Base-by-base conservation (phyloP, 2,113 vertebrate genomes). In the Eclectus roratus region DNA sequence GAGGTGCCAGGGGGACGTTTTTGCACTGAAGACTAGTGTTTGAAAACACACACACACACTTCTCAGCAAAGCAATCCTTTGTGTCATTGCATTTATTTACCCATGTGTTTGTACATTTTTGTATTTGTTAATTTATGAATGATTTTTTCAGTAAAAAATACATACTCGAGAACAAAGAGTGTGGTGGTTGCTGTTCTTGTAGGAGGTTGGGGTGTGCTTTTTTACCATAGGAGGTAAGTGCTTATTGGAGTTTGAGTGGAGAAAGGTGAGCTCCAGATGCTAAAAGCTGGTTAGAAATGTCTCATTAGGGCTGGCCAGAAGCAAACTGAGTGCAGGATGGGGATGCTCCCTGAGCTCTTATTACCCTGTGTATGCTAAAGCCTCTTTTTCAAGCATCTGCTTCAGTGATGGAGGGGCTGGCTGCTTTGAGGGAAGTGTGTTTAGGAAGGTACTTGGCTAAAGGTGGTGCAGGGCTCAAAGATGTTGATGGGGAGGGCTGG, bases 101-200 rank as follows among this genome's bases (percentile, higher is more conserved):
- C 97, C 97, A 98, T 98, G 97, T 98, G 98, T 98, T 98, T 98
- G 98, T 98, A 98, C 98, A 98, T 98, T 98, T 98, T 98, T 98
- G 98, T 98, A 98, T 98, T 97, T 97, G 98, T 98, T 98, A 98
- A 98, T 98, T 98, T 98, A 98, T 98, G 98, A 98, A 98, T 98
- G 98, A 98, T 98, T 98, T 98, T 98, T 98, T 98, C 98, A 98
- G 98, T 98, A 97, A 97, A 95, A 97, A 97, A 97, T 97, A 97
- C 97, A 97, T 98, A 98, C 95, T 97, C 95, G 96, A 97, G 97
- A 98, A 97, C 96, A 91, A 89, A 91, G 77, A 82, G 58, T 70
- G 85, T 37, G 43, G 49, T 97, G 63, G 43, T 33, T 50, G 72
- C 17, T 10, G 91, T 61, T 94, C 55, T 4, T 6, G n/a, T 37